Evolutionary conservation across 2,113 vertebrate species (phyloP).

Genomic region (Nothobranchius furzeri): DNA sequence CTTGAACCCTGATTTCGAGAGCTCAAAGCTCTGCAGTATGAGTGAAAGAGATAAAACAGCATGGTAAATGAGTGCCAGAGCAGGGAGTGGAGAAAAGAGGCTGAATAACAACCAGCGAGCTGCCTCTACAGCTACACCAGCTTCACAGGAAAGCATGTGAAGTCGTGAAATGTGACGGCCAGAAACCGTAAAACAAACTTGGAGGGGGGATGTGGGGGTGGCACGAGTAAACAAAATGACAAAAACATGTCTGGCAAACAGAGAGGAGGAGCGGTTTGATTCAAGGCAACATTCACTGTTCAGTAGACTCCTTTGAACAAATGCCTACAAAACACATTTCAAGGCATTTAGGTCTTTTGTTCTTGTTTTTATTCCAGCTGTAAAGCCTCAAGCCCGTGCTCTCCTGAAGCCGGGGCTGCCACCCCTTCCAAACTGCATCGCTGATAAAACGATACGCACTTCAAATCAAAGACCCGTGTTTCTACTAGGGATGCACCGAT

Average conservation of each 20-base stretch:
- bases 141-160: conserved; percentile 34
- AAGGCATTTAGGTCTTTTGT: neutral
- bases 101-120: conserved; percentile 63
- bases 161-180: conserved; percentile 54
- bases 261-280: conserved; percentile 34
- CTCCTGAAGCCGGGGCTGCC: conserved; percentile 13
- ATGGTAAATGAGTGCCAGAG: conserved; percentile 61
- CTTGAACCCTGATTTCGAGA: conserved; percentile 55
- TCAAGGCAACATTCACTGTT: conserved; percentile 27
- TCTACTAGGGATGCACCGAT: no score
- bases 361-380: neutral
- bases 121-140: conserved; percentile 53
- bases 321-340: conserved; percentile 12
- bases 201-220: neutral
- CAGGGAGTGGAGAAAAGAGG: conserved; percentile 22
- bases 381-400: conserved; percentile 23
- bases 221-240: conserved; percentile 50
- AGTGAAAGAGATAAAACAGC: conserved; percentile 65
- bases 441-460: conserved; percentile 14
- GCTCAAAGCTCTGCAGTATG: conserved; percentile 53
- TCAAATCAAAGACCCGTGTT: neutral
- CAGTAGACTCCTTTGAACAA: conserved; percentile 36
- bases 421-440: neutral
- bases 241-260: conserved; percentile 28
- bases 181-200: conserved; percentile 40